These are phyloP conservation scores for Thereva nobilitata DNA, from an alignment of 2,888 invertebrate species.

Conservation along the genomic window DNA sequence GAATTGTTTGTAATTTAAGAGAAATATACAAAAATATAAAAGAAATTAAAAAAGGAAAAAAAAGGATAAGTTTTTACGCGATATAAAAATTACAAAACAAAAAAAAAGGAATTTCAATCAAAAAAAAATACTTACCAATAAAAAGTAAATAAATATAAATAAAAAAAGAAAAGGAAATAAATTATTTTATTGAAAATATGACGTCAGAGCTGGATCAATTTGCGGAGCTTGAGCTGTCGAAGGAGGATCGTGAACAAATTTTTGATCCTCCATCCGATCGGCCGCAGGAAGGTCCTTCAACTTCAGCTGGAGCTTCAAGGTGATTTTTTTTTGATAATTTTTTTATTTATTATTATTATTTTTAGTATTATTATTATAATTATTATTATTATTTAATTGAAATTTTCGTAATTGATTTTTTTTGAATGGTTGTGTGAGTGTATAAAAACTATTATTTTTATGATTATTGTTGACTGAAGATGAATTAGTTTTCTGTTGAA, in stretches of 20 bases:
- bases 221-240: constrained; percentile 69
- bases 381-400: too few species aligned
- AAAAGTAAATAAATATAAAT: constrained; percentile 12
- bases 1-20: too few species aligned
- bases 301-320: constrained; percentile 24
- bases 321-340: constrained; percentile 19
- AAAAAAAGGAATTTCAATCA: background rate
- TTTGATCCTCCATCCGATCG: constrained; percentile 62
- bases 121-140: background rate
- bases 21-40: too few species aligned
- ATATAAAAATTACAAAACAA: too few species aligned
- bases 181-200: constrained; percentile 15
- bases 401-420: too few species aligned
- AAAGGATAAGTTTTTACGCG: too few species aligned
- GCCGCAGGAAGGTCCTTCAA: constrained; percentile 25
- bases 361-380: too few species aligned
- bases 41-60: too few species aligned
- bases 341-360: background rate
- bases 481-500: too few species aligned
- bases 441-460: too few species aligned
- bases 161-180: constrained; percentile 1
- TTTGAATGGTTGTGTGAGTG: too few species aligned
- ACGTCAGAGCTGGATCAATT: constrained; percentile 64
- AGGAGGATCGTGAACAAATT: constrained; percentile 75
- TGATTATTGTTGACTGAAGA: too few species aligned